phyloP scores from a whole-genome alignment of 2,797 vertebrate species.

The Muscicapa comitata region DNA sequence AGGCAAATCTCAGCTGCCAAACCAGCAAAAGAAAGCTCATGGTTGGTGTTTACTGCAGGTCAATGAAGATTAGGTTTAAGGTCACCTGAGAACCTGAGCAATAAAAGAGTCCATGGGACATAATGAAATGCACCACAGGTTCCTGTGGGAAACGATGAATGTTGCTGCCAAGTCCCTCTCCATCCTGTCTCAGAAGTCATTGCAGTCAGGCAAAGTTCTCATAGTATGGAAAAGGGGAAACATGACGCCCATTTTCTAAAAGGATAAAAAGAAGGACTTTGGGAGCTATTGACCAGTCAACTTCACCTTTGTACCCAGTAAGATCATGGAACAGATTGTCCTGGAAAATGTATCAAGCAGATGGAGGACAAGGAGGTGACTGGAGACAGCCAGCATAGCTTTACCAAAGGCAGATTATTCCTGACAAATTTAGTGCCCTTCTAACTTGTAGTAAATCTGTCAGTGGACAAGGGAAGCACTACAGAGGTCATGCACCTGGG shows the following conservation, averaged over 20 bases:
- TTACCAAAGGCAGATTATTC: neutral
- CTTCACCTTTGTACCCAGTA: neutral
- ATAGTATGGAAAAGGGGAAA: accelerated
- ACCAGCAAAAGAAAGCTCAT: neutral
- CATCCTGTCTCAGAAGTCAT: neutral
- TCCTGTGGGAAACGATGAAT: neutral
- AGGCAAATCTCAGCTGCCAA: neutral
- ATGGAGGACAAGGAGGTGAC: neutral
- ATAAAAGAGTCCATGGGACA: neutral
- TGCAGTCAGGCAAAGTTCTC: neutral
- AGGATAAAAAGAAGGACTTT: neutral
- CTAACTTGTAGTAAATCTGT: neutral
- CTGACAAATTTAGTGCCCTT: neutral
- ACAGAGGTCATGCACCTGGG: too few species aligned
- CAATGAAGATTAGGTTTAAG: neutral
- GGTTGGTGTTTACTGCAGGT: neutral
- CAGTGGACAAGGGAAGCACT: neutral
- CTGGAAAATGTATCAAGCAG: neutral
- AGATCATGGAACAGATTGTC: neutral
- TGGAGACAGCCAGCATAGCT: neutral
- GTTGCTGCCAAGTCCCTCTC: too few species aligned
- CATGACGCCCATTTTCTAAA: neutral
- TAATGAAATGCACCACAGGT: neutral
- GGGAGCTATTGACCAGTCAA: neutral
- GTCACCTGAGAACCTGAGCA: neutral